Evolutionary conservation across 2,113 vertebrate species (phyloP), one percentile per base, ranked within the genome.

Genomic region (Microtus montanus): DNA sequence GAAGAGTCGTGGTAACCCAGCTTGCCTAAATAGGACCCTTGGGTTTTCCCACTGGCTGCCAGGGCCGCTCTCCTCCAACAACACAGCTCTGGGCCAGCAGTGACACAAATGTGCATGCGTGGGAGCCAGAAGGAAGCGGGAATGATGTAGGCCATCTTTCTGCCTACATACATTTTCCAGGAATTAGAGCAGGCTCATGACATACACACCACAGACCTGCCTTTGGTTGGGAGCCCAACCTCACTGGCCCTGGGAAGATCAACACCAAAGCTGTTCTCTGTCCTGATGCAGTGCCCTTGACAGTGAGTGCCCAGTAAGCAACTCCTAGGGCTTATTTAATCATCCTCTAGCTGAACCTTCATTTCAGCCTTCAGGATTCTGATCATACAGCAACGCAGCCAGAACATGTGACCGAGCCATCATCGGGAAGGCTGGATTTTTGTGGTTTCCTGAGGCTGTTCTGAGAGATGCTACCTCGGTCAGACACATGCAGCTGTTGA

Each of bases 401-500:
- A 15, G 35, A 1, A 1, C 9, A 5, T 15, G 1, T 4, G 13
- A 41, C 3, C 5, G 1, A 24, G 7, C 4, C 4, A 17, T 7
- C 41, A 2, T 52, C 3, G 5, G 28, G 44, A 41, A 61, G 17
- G 3, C 0, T 1, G 2, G 1, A 3, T 10, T 0, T 22, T 4
- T 0, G 15, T 30, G 2, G 0, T 1, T 3, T 6, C 44, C 61
- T 4, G n/a, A 4, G 24, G 68, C 22, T 2, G 0, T 0, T 1
- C 28, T 0, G 15, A 44, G 52, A 35, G 30, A 11, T 0, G 0
- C 11, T 1, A 0, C 10, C 28, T 7, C 0, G 0, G 0, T 11
- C 0, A 2, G 2, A 0, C 2, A 2, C 13, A 26, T 2, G 0
- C 3, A 28, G 63, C 88, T 6, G 1, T 0, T 0, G 24, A n/a